Conservation (phyloP, 2,113 vertebrate species). For the Amia ocellicauda region DNA sequence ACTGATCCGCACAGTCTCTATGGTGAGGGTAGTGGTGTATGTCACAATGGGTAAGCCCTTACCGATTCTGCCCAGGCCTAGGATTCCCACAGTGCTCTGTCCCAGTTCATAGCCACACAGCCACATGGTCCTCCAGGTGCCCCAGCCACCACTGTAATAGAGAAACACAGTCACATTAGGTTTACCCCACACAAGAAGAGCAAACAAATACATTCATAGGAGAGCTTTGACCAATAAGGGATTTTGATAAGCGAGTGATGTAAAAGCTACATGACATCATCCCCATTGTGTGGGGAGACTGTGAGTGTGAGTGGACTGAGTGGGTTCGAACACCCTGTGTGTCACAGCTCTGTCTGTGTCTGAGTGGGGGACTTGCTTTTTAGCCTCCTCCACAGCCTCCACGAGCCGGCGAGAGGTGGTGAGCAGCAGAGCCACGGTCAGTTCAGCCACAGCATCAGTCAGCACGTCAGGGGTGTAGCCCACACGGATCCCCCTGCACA, state of each 20-base stretch:
- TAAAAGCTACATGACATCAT: too few species aligned
- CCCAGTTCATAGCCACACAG: slow-evolving; percentile 61
- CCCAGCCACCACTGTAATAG: slow-evolving; percentile 63
- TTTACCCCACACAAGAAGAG: too few species aligned
- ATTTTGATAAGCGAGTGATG: too few species aligned
- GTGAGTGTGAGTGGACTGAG: not conserved
- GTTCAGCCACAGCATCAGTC: slow-evolving; percentile 62
- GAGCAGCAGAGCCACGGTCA: slow-evolving; percentile 65
- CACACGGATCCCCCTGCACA: slow-evolving; percentile 64
- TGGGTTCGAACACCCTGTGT: too few species aligned
- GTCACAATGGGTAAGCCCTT: too few species aligned
- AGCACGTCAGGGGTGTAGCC: slow-evolving; percentile 64
- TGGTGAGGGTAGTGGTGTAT: too few species aligned
- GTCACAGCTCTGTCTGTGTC: too few species aligned
- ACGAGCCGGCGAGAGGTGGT: slow-evolving; percentile 67
- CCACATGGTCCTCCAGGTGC: slow-evolving; percentile 65
- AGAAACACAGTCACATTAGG: not conserved
- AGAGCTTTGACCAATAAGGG: not conserved
- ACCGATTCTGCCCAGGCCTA: slow-evolving; percentile 74
- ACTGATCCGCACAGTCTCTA: too few species aligned
- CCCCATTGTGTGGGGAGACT: too few species aligned
- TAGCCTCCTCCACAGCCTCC: slow-evolving; percentile 63
- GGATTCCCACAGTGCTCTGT: slow-evolving; percentile 68
- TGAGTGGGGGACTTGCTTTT: slow-evolving; percentile 48
- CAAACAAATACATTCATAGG: not conserved